Evolutionary conservation across 2,113 vertebrate species (phyloP).

Genomic region (Abramis brama): DNA sequence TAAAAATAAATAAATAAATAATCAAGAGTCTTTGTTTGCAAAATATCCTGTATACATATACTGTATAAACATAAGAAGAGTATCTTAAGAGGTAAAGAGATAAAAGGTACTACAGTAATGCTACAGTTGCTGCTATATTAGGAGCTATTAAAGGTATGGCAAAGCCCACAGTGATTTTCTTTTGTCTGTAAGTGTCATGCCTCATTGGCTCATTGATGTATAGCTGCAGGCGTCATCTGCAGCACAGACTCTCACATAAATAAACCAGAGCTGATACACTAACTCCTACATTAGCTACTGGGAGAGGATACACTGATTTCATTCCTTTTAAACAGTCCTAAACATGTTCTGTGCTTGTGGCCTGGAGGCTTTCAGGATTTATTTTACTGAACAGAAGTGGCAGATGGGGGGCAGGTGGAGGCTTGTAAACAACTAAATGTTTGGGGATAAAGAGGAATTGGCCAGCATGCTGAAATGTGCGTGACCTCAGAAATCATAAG

Average conservation of each 20-base stretch:
- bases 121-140: conserved; percentile 13
- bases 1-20: too few relatives aligned
- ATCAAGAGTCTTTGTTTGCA: too few relatives aligned
- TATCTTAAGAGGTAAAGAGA: background rate
- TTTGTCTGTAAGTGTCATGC: conserved; percentile 16
- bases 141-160: background rate
- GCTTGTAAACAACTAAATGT: conserved; percentile 1
- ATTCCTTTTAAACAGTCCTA: conserved; percentile 9
- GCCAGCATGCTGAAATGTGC: background rate
- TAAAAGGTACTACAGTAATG: background rate
- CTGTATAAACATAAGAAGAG: too few relatives aligned
- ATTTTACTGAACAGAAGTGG: conserved; percentile 33
- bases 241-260: conserved; percentile 32
- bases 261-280: conserved; percentile 45
- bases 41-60: too few relatives aligned
- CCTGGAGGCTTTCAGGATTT: conserved; percentile 50
- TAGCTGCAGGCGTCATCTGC: conserved; percentile 11
- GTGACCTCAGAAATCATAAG: background rate
- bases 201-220: conserved; percentile 31
- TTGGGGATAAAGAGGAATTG: conserved; percentile 17
- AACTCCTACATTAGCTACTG: conserved; percentile 9
- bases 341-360: conserved; percentile 33
- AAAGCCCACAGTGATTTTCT: conserved; percentile 5
- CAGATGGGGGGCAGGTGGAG: conserved; percentile 34
- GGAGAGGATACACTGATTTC: conserved; percentile 40